phyloP scores from a whole-genome alignment of 2,113 vertebrate genomes.

The Phainopepla nitens region DNA sequence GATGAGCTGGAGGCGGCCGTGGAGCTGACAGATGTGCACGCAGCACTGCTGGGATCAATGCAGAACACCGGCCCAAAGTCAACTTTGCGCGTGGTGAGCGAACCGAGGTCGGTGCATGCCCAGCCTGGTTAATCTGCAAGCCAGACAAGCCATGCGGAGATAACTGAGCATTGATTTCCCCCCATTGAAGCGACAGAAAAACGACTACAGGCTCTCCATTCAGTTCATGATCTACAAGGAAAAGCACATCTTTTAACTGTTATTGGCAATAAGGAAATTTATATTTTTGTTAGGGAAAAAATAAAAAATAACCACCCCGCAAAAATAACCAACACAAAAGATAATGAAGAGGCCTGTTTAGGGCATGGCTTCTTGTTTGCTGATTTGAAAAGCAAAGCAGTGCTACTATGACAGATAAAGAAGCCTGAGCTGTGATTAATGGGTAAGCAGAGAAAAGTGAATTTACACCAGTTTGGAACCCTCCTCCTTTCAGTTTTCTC shows the following conservation, averaged over 20 bases:
- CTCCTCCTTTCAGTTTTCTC: not conserved
- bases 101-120: not conserved
- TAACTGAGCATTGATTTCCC: slow-evolving; percentile 31
- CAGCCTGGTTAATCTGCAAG: not conserved
- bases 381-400: slow-evolving; percentile 21
- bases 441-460: not conserved
- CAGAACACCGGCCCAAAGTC: not conserved
- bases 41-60: not conserved
- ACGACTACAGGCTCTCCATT: not conserved
- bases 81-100: not conserved
- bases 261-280: not conserved
- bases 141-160: not conserved
- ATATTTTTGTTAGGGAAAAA: not conserved
- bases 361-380: not conserved
- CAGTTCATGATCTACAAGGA: not conserved
- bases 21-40: not conserved
- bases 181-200: not conserved
- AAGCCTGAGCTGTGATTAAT: not conserved
- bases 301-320: rapidly evolving
- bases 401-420: not conserved
- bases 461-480: not conserved
- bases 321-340: not conserved
- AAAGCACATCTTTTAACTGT: not conserved
- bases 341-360: not conserved
- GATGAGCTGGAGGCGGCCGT: not conserved